phyloP scores from a whole-genome alignment of 1,140 invertebrate genomes.

The Portunus trituberculatus region DNA sequence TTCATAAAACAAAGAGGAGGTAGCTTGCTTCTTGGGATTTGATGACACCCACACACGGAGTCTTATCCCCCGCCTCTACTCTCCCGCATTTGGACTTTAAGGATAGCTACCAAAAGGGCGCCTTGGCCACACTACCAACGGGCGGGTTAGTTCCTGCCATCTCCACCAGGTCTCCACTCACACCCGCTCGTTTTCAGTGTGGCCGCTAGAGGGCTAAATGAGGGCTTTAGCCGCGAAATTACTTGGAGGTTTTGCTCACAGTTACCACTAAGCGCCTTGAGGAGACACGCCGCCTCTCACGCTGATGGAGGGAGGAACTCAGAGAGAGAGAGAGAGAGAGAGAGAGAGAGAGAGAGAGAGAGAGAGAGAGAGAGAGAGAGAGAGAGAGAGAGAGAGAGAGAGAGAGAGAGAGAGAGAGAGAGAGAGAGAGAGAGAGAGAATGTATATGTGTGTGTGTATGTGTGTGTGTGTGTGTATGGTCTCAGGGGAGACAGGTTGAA shows the following conservation, averaged over 20 bases:
- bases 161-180: background rate
- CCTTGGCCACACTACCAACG: too few species aligned
- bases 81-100: constrained; percentile 31
- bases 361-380: background rate
- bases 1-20: constrained; percentile 75
- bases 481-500: too few species aligned
- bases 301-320: constrained; percentile 56
- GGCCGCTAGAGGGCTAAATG: constrained; percentile 70
- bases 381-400: background rate
- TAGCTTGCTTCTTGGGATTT: constrained; percentile 72
- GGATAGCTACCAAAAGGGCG: constrained; percentile 18
- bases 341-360: background rate
- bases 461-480: too few species aligned
- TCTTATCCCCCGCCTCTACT: constrained; percentile 38
- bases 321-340: background rate
- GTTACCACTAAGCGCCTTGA: constrained; percentile 59
- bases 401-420: constrained; percentile 38
- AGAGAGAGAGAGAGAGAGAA: constrained; percentile 37
- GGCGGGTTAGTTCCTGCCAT: constrained; percentile 13
- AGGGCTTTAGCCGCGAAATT: constrained; percentile 69
- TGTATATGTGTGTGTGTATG: too few species aligned
- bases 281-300: background rate
- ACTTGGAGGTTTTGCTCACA: constrained; percentile 63
- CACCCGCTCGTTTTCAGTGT: constrained; percentile 62
- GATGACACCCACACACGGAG: constrained; percentile 56